Conservation (phyloP, 2,888 invertebrate genomes). For the Chromoteleia sp. region DNA sequence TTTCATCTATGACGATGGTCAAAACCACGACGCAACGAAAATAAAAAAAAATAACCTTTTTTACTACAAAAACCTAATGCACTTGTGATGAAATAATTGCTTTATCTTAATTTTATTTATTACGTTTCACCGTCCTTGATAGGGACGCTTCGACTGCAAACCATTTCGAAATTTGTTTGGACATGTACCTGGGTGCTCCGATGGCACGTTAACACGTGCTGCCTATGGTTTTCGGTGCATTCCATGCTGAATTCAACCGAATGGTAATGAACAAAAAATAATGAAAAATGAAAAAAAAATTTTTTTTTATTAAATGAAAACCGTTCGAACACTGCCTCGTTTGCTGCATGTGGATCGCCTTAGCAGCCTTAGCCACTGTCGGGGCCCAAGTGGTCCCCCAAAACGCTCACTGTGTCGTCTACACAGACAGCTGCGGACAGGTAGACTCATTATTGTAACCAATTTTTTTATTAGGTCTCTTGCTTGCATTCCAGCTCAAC, state of each 20-base stretch:
- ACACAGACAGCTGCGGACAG: constrained; percentile 98
- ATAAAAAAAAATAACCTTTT: constrained; percentile 39
- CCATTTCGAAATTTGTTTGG: constrained; percentile 78
- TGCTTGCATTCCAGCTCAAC: constrained; percentile 78
- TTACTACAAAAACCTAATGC: constrained; percentile 49
- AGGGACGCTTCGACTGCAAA: constrained; percentile 77
- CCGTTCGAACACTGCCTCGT: constrained; percentile 85
- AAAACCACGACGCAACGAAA: constrained; percentile 65
- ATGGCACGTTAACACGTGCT: constrained; percentile 81
- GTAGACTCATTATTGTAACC: constrained; percentile 88
- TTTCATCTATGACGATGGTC: constrained; percentile 62
- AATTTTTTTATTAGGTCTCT: constrained; percentile 84
- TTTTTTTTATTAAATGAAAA: constrained; percentile 77
- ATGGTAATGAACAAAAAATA: constrained; percentile 79
- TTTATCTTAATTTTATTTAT: constrained; percentile 68
- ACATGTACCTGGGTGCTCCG: constrained; percentile 84
- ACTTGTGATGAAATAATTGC: constrained; percentile 69
- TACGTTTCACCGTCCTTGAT: constrained; percentile 74
- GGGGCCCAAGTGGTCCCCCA: constrained; percentile 90
- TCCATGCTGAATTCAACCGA: constrained; percentile 82
- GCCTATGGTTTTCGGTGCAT: constrained; percentile 83
- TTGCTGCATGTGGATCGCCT: constrained; percentile 87
- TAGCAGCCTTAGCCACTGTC: constrained; percentile 87
- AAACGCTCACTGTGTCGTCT: constrained; percentile 97
- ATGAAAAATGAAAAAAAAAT: constrained; percentile 71